Base-by-base conservation (phyloP, 2,797 vertebrate species). In the Capromys pilorides region DNA sequence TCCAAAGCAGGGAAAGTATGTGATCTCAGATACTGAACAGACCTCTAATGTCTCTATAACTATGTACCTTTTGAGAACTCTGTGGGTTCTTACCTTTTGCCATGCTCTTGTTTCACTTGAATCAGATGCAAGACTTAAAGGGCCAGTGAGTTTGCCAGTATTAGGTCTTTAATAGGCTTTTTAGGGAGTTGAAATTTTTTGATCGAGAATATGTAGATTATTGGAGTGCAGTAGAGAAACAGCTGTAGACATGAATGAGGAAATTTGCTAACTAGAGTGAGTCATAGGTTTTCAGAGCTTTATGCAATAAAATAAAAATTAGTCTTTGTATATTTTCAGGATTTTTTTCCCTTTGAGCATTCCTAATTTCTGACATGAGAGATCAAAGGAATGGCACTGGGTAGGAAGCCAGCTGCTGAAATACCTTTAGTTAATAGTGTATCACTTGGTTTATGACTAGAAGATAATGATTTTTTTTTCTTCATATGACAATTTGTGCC, bases 401-500 rank as follows among this genome's bases (percentile, higher is more conserved):
- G 33, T 28, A 69, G 16, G 36, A 83, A 90, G 69, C 14, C 11
- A 28, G 10, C 66, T 49, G 51, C 67, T 12, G 12, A 45, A 66
- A 62, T 9, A 59, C 33, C 82, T 77, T 82, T 93, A 66, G 31
- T 59, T 84, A 77, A 19, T 80, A 67, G 10, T 39, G 16, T 71
- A 10, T 73, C 31, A 36, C 36, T 64, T 91, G 77, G 39, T 94
- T 91, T 95, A 69, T 49, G 54, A 81, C 26, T 64, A 24, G 77
- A 66, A 49, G 62, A 41, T 75, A 10, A 36, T 81, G 49, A 67
- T 64, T 16, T 57, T 41, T 69, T 93, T 92, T 85, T 28, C 83
- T 93, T 90, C 36, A 71, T 36, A 66, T 95, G 92, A 73, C 49
- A 75, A 61, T 79, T 89, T 59, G 26, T 89, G 33, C 41, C 66